Percentiles rank a stretch among this genome's conserved stretches.
These are phyloP conservation scores for Rafetus swinhoei DNA, from an alignment of 2,113 vertebrate species.

Conservation along the genomic window DNA sequence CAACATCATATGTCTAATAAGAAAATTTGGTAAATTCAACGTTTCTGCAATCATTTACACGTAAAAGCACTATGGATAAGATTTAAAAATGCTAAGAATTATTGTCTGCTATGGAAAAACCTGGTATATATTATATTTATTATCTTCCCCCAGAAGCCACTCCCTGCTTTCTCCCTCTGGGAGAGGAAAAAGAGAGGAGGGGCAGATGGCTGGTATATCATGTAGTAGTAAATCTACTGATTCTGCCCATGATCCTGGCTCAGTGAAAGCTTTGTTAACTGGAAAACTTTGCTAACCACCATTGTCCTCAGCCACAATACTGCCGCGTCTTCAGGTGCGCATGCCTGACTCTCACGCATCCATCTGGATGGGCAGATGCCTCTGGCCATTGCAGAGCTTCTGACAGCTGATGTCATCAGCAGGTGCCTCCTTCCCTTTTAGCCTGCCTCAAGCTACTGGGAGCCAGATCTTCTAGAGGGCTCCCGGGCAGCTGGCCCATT, in stretches of 20 bases:
- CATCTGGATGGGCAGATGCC: no score
- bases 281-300: no score
- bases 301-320: no score
- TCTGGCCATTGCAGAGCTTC: no score
- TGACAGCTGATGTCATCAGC: no score
- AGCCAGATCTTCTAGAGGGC: no score
- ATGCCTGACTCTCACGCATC: no score
- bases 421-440: no score
- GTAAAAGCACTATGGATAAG: background rate
- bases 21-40: background rate
- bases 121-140: background rate
- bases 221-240: background rate
- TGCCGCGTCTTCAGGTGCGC: no score
- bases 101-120: background rate
- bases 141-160: slow-evolving; percentile 4
- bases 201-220: background rate
- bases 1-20: background rate
- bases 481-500: no score
- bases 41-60: background rate
- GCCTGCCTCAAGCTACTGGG: no score
- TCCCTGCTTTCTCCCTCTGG: background rate
- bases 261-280: no score
- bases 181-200: background rate
- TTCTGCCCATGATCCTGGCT: rapidly evolving
- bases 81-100: background rate